Evolutionary conservation across 2,113 vertebrate species (phyloP), one percentile per base, ranked within the genome.

Genomic region (Columbina picui): DNA sequence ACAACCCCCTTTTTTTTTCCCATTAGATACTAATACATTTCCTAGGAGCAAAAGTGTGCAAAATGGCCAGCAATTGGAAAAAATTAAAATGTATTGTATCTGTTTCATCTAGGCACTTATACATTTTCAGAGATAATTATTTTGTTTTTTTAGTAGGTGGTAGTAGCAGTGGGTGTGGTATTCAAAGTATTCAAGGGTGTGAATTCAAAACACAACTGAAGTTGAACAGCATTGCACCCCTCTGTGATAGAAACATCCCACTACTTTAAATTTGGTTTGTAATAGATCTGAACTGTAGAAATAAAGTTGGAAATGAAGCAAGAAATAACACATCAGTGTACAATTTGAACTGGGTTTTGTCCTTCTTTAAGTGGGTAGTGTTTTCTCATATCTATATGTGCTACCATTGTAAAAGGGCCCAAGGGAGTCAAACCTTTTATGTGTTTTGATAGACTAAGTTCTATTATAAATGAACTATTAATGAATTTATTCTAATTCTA

Each of bases 371-470:
- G 26, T 84, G 26, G 52, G 29, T 68, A 67, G 27, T 38, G 10
- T 94, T 93, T 96, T 96, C 82, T 94, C 39, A 56, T 93, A 63
- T 96, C 65, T 83, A 39, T 94, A 69, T 94, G 45, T 76, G 93
- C 53, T 78, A 76, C 79, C 65, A 85, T 85, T 89, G 55, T 90
- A 86, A 92, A 90, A 47, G 79, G 81, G 38, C 95, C 90, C 85
- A 91, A 57, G 93, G 89, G 91, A 97, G 45, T 26, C 77, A 93
- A 97, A 91, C n/a, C 84, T 94, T 97, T 97, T 90, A 96, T 92
- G 75, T 96, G 61, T 96, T 98, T 96, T 97, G 97, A 98, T 82
- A 97, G 96, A 84, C 90, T 97, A 97, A 97, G 85, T 96, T 85
- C 81, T 95, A 87, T 96, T 96, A 93, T 95, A 82, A 96, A 97